These are phyloP conservation scores for Crematogaster levior DNA, from an alignment of 2,888 invertebrate species.

Conservation along the genomic window DNA sequence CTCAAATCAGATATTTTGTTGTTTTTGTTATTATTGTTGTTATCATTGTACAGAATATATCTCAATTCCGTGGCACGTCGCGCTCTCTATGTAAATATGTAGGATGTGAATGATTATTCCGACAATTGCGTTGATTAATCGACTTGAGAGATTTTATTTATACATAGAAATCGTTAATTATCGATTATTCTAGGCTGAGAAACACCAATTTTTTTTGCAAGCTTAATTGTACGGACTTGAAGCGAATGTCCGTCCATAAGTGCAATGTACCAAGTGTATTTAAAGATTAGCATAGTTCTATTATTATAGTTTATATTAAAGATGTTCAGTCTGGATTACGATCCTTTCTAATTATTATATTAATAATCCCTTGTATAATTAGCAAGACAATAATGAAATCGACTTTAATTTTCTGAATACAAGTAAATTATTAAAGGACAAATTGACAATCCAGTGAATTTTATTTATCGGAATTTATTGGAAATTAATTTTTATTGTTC, in stretches of 20 bases:
- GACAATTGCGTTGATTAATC: slow-evolving; percentile 38
- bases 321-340: background rate
- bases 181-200: slow-evolving; percentile 9
- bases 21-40: slow-evolving; percentile 79
- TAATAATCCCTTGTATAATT: background rate
- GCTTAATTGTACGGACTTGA: slow-evolving; percentile 32
- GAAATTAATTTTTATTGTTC: background rate
- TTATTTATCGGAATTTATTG: slow-evolving; percentile 16
- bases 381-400: background rate
- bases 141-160: slow-evolving; percentile 46
- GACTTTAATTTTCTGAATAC: background rate
- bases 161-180: slow-evolving; percentile 7
- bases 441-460: background rate
- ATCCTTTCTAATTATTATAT: no score
- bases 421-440: background rate
- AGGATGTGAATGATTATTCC: slow-evolving; percentile 20
- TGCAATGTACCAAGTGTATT: slow-evolving; percentile 44
- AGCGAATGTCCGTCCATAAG: slow-evolving; percentile 30
- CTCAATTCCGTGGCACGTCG: slow-evolving; percentile 69
- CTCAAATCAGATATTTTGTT: slow-evolving; percentile 67
- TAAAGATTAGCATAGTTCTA: slow-evolving; percentile 27
- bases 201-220: background rate
- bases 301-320: slow-evolving; percentile 10
- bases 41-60: slow-evolving; percentile 76
- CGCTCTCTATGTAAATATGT: slow-evolving; percentile 79